These are phyloP conservation scores for Rhynchopsitta pachyrhyncha DNA, from an alignment of 2,113 vertebrate genomes.

Conservation along the genomic window DNA sequence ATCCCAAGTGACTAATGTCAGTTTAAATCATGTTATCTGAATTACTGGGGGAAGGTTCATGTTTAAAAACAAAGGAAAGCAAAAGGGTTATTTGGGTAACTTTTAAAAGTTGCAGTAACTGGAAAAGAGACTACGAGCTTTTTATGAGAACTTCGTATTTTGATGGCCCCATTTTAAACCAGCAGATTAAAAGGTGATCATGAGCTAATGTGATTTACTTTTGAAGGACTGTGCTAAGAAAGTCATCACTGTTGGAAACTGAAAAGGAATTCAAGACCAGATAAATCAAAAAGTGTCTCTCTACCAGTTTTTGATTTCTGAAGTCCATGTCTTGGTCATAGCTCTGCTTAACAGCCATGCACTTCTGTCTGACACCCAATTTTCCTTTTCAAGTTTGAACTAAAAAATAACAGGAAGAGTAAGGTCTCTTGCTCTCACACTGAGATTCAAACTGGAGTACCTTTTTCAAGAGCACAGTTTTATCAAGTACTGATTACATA, in stretches of 20 bases:
- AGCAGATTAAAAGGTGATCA: not conserved
- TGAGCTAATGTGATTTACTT: not conserved
- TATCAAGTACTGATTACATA: constrained; percentile 43
- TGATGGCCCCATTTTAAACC: not conserved
- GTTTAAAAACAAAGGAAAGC: constrained; percentile 21
- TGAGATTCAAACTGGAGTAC: constrained; percentile 1
- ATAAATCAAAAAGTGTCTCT: not conserved
- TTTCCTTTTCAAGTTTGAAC: constrained; percentile 28
- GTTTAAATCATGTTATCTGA: constrained; percentile 41
- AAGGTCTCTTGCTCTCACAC: constrained; percentile 6
- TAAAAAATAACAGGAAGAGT: constrained; percentile 32
- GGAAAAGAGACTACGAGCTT: not conserved
- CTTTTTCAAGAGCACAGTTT: not conserved
- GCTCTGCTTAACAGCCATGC: not conserved
- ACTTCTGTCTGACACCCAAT: not conserved
- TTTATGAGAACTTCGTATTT: not conserved
- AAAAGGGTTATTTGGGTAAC: not conserved
- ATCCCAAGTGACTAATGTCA: constrained; percentile 31
- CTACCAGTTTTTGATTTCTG: not conserved
- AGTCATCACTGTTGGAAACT: not conserved
- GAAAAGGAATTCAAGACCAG: not conserved
- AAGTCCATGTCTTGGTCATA: not conserved
- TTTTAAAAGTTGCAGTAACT: not conserved
- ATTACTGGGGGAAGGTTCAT: constrained; percentile 6
- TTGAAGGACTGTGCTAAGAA: not conserved